Conservation (phyloP, 2,113 vertebrate genomes). For the Tinamus guttatus region DNA sequence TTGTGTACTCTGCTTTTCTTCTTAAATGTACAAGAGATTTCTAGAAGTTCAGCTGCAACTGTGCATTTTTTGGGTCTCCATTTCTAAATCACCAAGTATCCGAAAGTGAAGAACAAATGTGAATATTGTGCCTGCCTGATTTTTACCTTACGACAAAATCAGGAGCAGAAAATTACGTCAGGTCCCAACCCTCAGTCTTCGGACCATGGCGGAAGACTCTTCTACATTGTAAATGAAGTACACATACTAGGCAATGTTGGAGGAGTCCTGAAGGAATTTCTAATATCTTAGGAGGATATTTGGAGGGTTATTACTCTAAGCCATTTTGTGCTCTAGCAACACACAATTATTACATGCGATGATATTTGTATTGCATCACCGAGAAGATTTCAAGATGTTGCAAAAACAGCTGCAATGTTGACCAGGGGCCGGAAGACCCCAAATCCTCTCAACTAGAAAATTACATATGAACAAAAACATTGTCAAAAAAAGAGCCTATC, state of each 20-base stretch:
- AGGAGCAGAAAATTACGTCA: background rate
- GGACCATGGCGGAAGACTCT: background rate
- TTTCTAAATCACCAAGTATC: background rate
- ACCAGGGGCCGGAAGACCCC: accelerated
- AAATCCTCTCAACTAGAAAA: background rate
- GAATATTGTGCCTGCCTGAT: background rate
- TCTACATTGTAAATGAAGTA: accelerated
- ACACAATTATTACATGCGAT: background rate
- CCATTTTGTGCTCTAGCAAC: background rate
- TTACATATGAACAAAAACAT: background rate
- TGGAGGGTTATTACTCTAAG: background rate
- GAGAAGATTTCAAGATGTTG: background rate
- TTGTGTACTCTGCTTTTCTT: background rate
- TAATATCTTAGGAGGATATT: background rate
- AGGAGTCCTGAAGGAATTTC: background rate
- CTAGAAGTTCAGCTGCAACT: background rate
- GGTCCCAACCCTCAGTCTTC: background rate
- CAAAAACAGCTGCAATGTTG: accelerated
- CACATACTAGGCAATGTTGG: accelerated
- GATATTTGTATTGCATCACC: background rate
- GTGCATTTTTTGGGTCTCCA: background rate
- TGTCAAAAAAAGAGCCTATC: background rate
- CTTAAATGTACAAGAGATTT: background rate
- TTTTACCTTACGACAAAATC: background rate
- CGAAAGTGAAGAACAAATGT: background rate